Conservation (phyloP, 53 echinoderm and acorn worm genomes). For the Mesocentrotus franciscanus region DNA sequence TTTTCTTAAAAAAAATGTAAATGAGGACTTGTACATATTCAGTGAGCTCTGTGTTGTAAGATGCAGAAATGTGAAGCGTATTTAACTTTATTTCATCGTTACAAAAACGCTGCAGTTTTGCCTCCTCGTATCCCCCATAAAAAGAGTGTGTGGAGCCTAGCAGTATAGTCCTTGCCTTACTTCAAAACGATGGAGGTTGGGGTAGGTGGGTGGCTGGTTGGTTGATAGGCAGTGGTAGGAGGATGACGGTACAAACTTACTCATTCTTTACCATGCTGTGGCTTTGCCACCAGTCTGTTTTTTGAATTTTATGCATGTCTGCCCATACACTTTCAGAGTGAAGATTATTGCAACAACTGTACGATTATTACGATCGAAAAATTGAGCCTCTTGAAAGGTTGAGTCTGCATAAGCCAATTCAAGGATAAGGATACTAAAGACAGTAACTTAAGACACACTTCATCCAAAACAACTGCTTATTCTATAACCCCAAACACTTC, state of each 20-base stretch:
- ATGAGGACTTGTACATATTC: too few relatives aligned
- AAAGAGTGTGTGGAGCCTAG: too few relatives aligned
- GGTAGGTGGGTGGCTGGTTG: neutral
- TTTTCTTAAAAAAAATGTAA: too few relatives aligned
- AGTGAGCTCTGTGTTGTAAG: too few relatives aligned
- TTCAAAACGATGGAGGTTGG: neutral
- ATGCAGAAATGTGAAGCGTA: too few relatives aligned
- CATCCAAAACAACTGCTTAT: neutral
- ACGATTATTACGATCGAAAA: neutral
- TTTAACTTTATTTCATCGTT: too few relatives aligned
- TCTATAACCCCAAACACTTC: neutral
- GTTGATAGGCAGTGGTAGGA: too few relatives aligned
- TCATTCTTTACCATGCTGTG: neutral
- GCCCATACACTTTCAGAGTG: neutral
- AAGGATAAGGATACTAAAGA: neutral
- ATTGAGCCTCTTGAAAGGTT: constrained; percentile 2
- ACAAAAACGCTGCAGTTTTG: too few relatives aligned
- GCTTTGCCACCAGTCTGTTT: neutral
- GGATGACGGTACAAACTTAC: neutral
- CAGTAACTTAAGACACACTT: neutral
- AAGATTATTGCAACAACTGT: neutral
- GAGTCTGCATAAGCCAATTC: neutral
- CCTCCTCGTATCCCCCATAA: too few relatives aligned
- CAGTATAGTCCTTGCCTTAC: too few relatives aligned
- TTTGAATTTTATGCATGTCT: neutral